phyloP scores from a whole-genome alignment of 2,888 invertebrate genomes.

The Chloroclysta siterata region DNA sequence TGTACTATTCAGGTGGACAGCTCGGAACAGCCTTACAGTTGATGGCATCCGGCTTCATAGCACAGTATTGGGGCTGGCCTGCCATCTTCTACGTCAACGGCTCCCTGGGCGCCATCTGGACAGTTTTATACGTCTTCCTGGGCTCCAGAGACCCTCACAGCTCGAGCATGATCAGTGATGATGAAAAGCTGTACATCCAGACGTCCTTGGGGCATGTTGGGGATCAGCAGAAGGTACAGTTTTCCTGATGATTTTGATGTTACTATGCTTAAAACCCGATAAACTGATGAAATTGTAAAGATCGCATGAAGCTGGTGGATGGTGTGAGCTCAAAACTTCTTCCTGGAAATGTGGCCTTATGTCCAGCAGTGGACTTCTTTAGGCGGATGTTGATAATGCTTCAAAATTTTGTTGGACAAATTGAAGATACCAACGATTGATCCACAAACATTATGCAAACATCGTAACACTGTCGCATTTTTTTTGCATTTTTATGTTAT shows the following conservation, averaged over 20 bases:
- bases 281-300: too few species aligned
- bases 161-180: conserved; percentile 79
- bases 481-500: too few species aligned
- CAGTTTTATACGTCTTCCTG: conserved; percentile 80
- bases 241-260: not conserved
- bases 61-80: conserved; percentile 88
- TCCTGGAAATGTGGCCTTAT: too few species aligned
- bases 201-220: conserved; percentile 58
- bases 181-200: conserved; percentile 88
- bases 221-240: conserved; percentile 48
- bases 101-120: conserved; percentile 84
- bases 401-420: too few species aligned
- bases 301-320: too few species aligned
- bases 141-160: conserved; percentile 87
- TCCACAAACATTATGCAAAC: too few species aligned
- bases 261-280: not conserved
- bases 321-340: too few species aligned
- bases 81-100: conserved; percentile 89
- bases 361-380: too few species aligned
- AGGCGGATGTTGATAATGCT: too few species aligned
- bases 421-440: too few species aligned
- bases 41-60: conserved; percentile 87
- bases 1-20: conserved; percentile 80
- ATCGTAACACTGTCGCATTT: too few species aligned
- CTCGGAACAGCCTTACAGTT: conserved; percentile 89